These are phyloP conservation scores for Entomobrya multifasciata DNA, from an alignment of 2,888 invertebrate species.

Conservation along the genomic window DNA sequence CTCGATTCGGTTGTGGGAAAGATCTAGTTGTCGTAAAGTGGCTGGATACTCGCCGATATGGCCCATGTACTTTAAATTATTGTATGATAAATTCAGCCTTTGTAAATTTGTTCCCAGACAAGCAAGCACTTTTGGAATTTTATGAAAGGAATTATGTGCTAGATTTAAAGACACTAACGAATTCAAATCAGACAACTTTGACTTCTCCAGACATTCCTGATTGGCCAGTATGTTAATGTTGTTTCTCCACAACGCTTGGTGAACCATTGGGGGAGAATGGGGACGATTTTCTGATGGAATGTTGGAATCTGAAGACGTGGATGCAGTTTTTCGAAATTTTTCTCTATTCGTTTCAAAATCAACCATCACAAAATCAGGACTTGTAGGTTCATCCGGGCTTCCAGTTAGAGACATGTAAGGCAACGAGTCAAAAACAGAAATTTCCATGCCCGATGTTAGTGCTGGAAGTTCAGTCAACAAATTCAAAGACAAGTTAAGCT, in stretches of 20 bases:
- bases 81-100: slow-evolving; percentile 94
- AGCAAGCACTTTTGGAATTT: slow-evolving; percentile 92
- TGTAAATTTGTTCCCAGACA: slow-evolving; percentile 94
- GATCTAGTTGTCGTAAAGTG: slow-evolving; percentile 93
- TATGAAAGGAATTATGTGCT: slow-evolving; percentile 93
- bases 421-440: slow-evolving; percentile 77
- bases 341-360: slow-evolving; percentile 77
- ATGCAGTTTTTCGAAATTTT: slow-evolving; percentile 62
- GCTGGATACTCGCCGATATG: slow-evolving; percentile 94
- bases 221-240: slow-evolving; percentile 75
- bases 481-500: slow-evolving; percentile 94
- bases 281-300: slow-evolving; percentile 57
- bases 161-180: slow-evolving; percentile 85
- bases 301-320: slow-evolving; percentile 23
- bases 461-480: slow-evolving; percentile 87
- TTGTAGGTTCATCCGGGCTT: slow-evolving; percentile 75
- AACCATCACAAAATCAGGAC: slow-evolving; percentile 79
- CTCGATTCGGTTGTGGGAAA: slow-evolving; percentile 94
- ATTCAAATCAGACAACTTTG: slow-evolving; percentile 65
- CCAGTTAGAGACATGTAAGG: slow-evolving; percentile 76
- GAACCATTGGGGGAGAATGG: slow-evolving; percentile 69
- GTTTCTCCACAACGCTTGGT: slow-evolving; percentile 78
- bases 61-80: slow-evolving; percentile 87
- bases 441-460: slow-evolving; percentile 75
- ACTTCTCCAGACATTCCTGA: slow-evolving; percentile 74